Evolutionary conservation across 2,888 invertebrate species (phyloP), one percentile per base, ranked within the genome.

Genomic region (Shargacucullia verbasci): DNA sequence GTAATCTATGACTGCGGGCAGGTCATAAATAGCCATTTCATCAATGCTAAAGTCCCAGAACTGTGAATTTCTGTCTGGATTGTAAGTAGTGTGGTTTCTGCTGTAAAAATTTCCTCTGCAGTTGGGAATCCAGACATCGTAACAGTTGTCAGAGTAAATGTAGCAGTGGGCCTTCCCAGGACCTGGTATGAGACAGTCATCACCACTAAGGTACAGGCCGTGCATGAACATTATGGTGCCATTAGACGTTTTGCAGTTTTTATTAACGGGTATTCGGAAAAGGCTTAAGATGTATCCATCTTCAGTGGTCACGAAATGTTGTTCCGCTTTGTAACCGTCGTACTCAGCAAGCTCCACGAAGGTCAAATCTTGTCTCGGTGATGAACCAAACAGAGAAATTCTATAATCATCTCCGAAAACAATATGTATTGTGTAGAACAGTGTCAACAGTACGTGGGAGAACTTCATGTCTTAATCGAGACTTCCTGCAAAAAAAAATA

Each of bases 71-170:
- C 31, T 59, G 35, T 78, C 62, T 0, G 79, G 79, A 27, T 81
- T 33, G 5, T 65, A 58, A 0, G 79, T 80, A 0, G 76, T 72
- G 72, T 96, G 96, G 6, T 60, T 58, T 43, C 88, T 86, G 5
- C 94, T 93, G 79, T 95, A 95, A 0, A 92, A 94, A 82, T 97
- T 97, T 10, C 97, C 97, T 59, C 97, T 90, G 11, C 95, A 94
- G 85, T 98, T 98, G 2, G 96, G 97, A 59, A 97, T 72, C 97
- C 97, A 98, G 2, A 96, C 95, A 73, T 96, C 96, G 68, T 95
- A 96, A 11, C 95, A 95, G 12, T 85, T 81, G 68, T 95, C 94
- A 0, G 95, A 90, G 43, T 96, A 94, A 74, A 95, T 87, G 88
- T 92, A 96, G 78, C 86, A 96, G n/a, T 81, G 84, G 81, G 87